Evolutionary conservation across 2,888 invertebrate genomes (phyloP), one percentile per base, ranked within the genome.

Genomic region (Dascillus cervinus): DNA sequence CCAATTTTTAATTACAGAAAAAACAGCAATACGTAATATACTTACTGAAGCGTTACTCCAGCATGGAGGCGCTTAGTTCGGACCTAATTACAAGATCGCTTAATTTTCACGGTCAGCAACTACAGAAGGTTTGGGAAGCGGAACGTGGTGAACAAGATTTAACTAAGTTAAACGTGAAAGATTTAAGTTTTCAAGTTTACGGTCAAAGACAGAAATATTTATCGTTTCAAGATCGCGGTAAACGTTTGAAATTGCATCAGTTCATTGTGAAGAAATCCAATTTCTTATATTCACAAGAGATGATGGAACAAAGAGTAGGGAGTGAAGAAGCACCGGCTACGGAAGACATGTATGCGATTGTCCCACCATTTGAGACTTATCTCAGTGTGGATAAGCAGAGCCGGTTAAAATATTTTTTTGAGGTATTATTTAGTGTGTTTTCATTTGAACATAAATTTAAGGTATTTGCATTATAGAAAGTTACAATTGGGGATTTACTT

Each of bases 311-410:
- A 44, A 54, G 65, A 11, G 69, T 72, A 14, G 62, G 67, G 3
- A 64, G 68, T 1, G 70, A 71, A 13, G 70, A 66, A 32, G 60
- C 72, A 40, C 64, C 69, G 13, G 35, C 55, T 22, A 67, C 73
- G 24, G 72, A 72, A 41, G 81, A 84, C 64, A 71, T 77, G 57
- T 86, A 73, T 71, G 86, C 85, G 11, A 72, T 85, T 44, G 79
- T 88, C 73, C 90, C 92, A 39, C 87, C 91, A 0, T 79, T 86
- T 63, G 92, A 92, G 64, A 79, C 79, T 29, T 92, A 86, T 60
- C 72, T 88, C 49, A 79, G 75, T 56, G 78, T 85, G 50, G 88
- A 90, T 49, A 82, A 84, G 52, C 71, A 77, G 10, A 82, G 81
- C 34, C 73, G 86, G 43, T 70, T 82, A 39, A 75, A 82, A 37